Base-by-base conservation (phyloP, 2,797 vertebrate genomes). In the Thaleichthys pacificus region DNA sequence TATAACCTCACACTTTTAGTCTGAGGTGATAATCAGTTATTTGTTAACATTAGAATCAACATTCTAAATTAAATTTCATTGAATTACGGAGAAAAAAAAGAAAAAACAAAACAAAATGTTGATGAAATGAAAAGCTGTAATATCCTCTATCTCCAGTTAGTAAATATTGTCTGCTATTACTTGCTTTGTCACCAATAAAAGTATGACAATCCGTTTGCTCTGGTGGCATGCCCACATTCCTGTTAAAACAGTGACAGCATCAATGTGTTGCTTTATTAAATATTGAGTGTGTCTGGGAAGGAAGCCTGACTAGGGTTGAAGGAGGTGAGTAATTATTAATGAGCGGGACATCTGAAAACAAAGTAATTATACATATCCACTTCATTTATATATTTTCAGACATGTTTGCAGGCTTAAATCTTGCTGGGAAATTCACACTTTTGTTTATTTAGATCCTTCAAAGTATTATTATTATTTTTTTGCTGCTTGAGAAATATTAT, bases 241-340 rank as follows among this genome's bases (percentile, higher is more conserved):
- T 74, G 70, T 74, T 92, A 90, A 65, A 89, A 84, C 91, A 93
- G 92, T 92, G 79, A 76, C 71, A 79, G 71, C 78, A 69, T 76
- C 42, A 71, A 91, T 86, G 79, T 89, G 91, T 91, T 91, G 91
- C 88, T 75, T 86, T 90, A 93, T 93, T 94, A 95, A 94, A 94
- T 94, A 94, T 93, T 95, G 93, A 94, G 90, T 93, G 92, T 91
- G 93, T 90, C 91, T 92, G 91, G 91, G 90, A 88, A 93, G 93
- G 94, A 94, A 95, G 93, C 94, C 95, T 94, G 91, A 93, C 93
- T 95, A 94, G 93, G 93, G 74, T 57, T 93, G 91, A 94, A 93
- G 87, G 83, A 91, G 89, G 87, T 87, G 85, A 90, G 90, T 95
- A 93, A 94, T 94, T 95, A 95, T 95, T 95, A 93, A 95, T 95